These are phyloP conservation scores for Oryzias sinensis DNA, from an alignment of 2,797 vertebrate genomes.

Conservation along the genomic window DNA sequence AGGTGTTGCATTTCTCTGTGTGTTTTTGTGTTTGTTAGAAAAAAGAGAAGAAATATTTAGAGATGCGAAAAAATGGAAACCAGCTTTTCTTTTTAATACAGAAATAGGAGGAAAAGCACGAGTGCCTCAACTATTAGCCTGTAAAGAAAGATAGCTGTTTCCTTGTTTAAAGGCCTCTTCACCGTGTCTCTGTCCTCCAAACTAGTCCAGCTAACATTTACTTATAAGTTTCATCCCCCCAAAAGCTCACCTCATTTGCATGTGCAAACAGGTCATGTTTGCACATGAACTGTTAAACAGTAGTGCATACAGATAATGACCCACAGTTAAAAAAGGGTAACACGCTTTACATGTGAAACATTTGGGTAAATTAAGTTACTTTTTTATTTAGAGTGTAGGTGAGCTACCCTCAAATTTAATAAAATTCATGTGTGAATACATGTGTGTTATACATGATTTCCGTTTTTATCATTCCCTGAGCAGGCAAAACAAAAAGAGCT, in stretches of 20 bases:
- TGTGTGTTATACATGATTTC: too few species aligned
- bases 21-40: slow-evolving; percentile 18
- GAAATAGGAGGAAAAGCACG: slow-evolving; percentile 58
- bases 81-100: slow-evolving; percentile 42
- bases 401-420: too few species aligned
- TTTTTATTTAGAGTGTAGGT: too few species aligned
- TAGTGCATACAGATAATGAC: too few species aligned
- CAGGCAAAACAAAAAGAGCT: too few species aligned
- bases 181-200: slow-evolving; percentile 56
- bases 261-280: slow-evolving; percentile 31
- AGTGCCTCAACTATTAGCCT: slow-evolving; percentile 55
- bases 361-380: too few species aligned
- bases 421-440: too few species aligned
- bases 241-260: slow-evolving; percentile 35
- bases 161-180: slow-evolving; percentile 62
- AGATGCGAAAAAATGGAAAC: slow-evolving; percentile 1
- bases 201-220: slow-evolving; percentile 61
- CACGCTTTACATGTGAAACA: too few species aligned
- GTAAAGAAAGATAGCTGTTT: slow-evolving; percentile 56
- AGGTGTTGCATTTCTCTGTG: slow-evolving; percentile 16
- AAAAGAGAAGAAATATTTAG: slow-evolving; percentile 13
- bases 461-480: too few species aligned
- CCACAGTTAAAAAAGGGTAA: too few species aligned
- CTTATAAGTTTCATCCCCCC: slow-evolving; percentile 50
- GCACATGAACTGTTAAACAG: slow-evolving; percentile 8